phyloP scores from a whole-genome alignment of 2,888 invertebrate species.

The Gymnosoma rotundatum region DNA sequence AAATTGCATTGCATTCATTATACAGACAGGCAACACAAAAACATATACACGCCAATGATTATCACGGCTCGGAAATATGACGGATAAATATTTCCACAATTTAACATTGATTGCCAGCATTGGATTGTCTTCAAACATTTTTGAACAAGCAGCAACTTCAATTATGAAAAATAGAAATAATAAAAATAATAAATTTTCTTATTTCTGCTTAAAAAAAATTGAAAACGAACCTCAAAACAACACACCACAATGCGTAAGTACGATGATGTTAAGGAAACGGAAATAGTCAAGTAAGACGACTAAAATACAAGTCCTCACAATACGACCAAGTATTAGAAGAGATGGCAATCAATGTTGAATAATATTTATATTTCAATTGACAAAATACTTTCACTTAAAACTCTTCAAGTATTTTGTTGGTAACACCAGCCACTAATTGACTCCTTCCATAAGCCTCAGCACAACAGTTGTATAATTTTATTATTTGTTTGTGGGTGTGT shows the following conservation, averaged over 20 bases:
- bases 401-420: conserved; percentile 52
- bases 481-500: too few relatives aligned
- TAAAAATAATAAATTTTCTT: neutral
- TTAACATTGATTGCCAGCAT: conserved; percentile 78
- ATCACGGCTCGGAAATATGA: conserved; percentile 73
- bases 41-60: conserved; percentile 76
- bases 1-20: conserved; percentile 78
- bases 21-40: conserved; percentile 75
- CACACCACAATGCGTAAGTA: neutral
- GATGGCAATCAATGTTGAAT: conserved; percentile 56
- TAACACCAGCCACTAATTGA: conserved; percentile 54
- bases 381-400: conserved; percentile 65
- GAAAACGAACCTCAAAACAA: neutral
- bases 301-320: conserved; percentile 23
- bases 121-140: conserved; percentile 75
- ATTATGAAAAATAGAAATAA: too few relatives aligned
- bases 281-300: conserved; percentile 44
- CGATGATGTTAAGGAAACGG: conserved; percentile 55
- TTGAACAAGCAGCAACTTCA: conserved; percentile 12
- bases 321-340: conserved; percentile 3
- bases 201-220: conserved; percentile 8
- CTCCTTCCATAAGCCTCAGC: conserved; percentile 21
- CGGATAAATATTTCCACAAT: conserved; percentile 76
- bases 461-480: neutral
- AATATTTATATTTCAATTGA: conserved; percentile 56